These are phyloP conservation scores for Opisthocomus hoazin DNA, from an alignment of 2,113 vertebrate species.

Conservation along the genomic window DNA sequence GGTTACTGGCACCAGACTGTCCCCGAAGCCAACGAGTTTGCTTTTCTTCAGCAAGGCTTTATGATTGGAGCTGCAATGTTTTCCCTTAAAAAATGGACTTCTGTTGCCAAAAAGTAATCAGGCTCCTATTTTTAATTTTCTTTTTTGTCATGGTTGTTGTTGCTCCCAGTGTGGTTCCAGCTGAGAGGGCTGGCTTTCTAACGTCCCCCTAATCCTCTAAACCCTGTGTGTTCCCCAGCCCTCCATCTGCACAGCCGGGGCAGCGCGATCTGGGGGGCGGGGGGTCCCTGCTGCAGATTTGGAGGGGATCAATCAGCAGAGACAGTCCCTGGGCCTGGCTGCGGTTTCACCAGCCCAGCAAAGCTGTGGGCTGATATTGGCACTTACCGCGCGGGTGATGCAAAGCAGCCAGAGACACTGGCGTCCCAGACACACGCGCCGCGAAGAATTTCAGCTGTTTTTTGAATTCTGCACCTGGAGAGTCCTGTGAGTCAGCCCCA, in stretches of 20 bases:
- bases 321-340: too few species aligned
- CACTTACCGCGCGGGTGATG: neutral
- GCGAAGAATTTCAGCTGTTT: neutral
- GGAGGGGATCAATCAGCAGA: neutral
- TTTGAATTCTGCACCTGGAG: neutral
- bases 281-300: neutral
- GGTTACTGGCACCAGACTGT: neutral
- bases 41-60: neutral
- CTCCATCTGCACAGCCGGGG: fast-evolving
- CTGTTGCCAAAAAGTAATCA: neutral
- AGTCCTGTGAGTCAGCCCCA: neutral
- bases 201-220: neutral
- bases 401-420: fast-evolving
- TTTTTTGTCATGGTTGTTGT: neutral
- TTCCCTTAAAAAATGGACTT: neutral
- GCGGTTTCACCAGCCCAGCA: neutral
- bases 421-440: fast-evolving
- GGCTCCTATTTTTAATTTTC: neutral
- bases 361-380: fast-evolving
- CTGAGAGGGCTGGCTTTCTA: neutral
- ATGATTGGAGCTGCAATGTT: neutral
- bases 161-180: neutral
- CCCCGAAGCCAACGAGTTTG: neutral
- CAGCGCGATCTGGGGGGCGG: fast-evolving
- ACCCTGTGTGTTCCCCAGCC: neutral